Evolutionary conservation across 1,140 invertebrate genomes (phyloP), one percentile per base, ranked within the genome.

Genomic region (Bicyclus anynana): DNA sequence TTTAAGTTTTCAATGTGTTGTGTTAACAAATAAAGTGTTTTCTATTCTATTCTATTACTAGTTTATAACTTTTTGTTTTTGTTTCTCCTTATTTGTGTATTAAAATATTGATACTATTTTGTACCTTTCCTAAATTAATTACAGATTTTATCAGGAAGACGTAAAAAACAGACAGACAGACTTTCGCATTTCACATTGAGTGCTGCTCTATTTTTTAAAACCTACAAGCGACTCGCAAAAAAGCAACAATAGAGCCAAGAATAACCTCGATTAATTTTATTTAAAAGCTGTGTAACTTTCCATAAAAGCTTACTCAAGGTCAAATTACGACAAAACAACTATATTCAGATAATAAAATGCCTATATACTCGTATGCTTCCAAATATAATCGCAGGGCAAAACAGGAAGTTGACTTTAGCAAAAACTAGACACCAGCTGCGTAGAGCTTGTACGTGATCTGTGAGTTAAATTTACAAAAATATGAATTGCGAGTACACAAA

Each of bases 401-500:
- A 62, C 72, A 79, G 72, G 73, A 74, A 74, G 62, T 69, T 47
- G 29, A 47, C 55, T 42, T 51, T 59, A 44, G 55, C 59, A 68
- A 77, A 77, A 70, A 67, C 54, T 58, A 59, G 50, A 53, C 29
- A 37, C 21, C 48, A 50, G 55, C 57, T 58, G 51, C 62, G 64
- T 47, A 62, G 23, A 23, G 53, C 57, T 38, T 17, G 23, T 66
- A 77, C 77, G 77, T 80, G 77, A 77, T 68, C 61, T 42, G 74
- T 61, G 69, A 57, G 13, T 23, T 17, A 51, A 57, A 48, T 23
- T 51, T 46, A 49, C 59, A 14, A 62, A 33, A 62, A 62, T 48
- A 51, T 40, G 42, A 46, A 33, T 35, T 35, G 10, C 3, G 23
- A 5, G 12, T 13, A 9, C n/a, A n/a, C n/a, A n/a, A n/a, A 55